Conservation (phyloP, 2,113 vertebrate genomes). For the Sarotherodon lohbergeri region DNA sequence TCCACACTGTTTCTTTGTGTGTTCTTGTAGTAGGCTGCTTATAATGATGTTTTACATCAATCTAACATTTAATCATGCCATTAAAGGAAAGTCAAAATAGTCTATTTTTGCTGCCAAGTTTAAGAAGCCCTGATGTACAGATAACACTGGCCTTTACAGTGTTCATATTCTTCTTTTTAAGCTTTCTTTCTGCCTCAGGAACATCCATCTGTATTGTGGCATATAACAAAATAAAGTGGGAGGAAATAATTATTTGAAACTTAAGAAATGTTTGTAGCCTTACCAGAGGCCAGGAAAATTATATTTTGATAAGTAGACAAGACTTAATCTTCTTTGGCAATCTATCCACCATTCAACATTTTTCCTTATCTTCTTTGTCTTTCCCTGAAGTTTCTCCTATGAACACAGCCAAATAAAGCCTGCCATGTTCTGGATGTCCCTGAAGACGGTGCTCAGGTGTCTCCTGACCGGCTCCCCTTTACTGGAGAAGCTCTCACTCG, state of each 20-base stretch:
- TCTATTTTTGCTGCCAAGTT: not conserved
- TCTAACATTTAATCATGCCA: not conserved
- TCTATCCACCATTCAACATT: not conserved
- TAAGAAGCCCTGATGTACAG: not conserved
- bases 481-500: slow-evolving; percentile 61
- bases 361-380: not conserved
- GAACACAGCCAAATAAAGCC: slow-evolving; percentile 56
- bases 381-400: slow-evolving; percentile 54
- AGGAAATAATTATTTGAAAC: not conserved
- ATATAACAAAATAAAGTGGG: not conserved
- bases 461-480: slow-evolving; percentile 58
- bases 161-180: not conserved
- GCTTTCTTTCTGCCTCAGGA: not conserved
- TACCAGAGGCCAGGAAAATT: not conserved
- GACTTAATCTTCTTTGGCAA: not conserved
- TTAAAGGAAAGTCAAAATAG: not conserved
- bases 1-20: not conserved
- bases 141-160: not conserved
- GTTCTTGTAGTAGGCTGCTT: not conserved
- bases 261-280: not conserved
- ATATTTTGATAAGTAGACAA: not conserved
- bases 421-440: slow-evolving; percentile 53
- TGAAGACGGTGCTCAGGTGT: slow-evolving; percentile 48
- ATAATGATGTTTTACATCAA: not conserved
- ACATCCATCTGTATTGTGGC: not conserved